phyloP scores from a whole-genome alignment of 2,797 vertebrate genomes.

The Brachyrhaphis roseni region DNA sequence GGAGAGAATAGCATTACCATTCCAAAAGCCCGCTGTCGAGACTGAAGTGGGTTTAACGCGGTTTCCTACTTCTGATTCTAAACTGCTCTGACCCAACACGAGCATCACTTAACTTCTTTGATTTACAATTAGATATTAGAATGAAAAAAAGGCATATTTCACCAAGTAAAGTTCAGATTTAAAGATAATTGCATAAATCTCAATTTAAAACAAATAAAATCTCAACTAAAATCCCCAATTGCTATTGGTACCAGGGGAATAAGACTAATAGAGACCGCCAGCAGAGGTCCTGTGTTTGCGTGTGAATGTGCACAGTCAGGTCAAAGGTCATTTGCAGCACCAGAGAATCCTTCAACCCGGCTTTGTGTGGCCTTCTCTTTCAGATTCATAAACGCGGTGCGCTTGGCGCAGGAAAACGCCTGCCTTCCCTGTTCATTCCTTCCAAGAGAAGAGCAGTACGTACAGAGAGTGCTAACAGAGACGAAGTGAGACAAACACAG shows the following conservation, averaged over 20 bases:
- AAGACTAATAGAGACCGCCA: neutral
- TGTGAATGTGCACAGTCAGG: conserved; percentile 22
- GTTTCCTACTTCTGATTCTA: conserved; percentile 23
- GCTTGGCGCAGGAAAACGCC: neutral
- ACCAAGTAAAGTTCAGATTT: neutral
- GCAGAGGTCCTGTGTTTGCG: neutral
- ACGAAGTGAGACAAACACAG: neutral
- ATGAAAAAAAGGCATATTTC: neutral
- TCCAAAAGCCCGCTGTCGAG: conserved; percentile 68
- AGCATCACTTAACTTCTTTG: neutral
- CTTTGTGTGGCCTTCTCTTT: conserved; percentile 31
- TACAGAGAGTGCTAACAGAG: neutral
- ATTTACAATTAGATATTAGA: neutral
- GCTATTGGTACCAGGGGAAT: neutral
- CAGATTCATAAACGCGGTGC: conserved; percentile 3
- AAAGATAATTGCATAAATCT: neutral
- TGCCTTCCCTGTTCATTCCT: neutral
- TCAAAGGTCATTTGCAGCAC: conserved; percentile 39
- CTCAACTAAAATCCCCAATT: neutral
- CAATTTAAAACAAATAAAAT: neutral
- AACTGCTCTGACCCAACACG: neutral
- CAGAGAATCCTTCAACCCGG: conserved; percentile 9
- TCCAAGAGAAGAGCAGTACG: neutral
- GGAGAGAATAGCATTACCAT: conserved; percentile 78
- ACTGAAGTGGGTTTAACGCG: conserved; percentile 23